Percentiles rank a stretch among this genome's conserved stretches.
Conservation (phyloP, 2,888 invertebrate genomes). For the Caenorhabditis plicata region DNA sequence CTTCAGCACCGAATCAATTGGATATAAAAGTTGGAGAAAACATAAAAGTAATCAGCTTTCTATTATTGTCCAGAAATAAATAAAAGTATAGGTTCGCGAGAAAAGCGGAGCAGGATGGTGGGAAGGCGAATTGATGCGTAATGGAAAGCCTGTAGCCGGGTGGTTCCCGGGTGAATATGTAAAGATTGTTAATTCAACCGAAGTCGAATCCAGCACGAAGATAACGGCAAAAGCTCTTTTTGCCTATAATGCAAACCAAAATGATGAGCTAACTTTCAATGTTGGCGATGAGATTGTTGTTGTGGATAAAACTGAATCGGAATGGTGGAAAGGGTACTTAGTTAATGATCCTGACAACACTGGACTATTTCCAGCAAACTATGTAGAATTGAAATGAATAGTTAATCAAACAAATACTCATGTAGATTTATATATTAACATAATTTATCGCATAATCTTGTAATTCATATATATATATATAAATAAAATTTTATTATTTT, state of each 20-base stretch:
- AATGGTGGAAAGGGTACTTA: conserved; percentile 63
- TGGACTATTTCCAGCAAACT: conserved; percentile 63
- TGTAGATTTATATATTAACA: neutral
- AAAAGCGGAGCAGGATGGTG: conserved; percentile 98
- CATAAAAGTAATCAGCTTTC: conserved; percentile 16
- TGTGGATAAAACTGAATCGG: conserved; percentile 35
- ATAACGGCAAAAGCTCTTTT: conserved; percentile 48
- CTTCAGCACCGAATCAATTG: conserved; percentile 86
- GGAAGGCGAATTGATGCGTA: conserved; percentile 86
- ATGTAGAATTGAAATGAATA: conserved; percentile 50
- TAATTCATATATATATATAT: neutral
- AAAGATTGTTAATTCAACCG: conserved; percentile 71
- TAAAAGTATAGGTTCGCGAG: conserved; percentile 94
- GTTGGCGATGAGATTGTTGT: conserved; percentile 35
- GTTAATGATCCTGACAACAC: conserved; percentile 15
- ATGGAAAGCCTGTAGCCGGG: conserved; percentile 78
- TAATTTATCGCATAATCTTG: conserved; percentile 1
- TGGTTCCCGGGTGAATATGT: conserved; percentile 99
- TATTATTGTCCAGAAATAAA: too few species aligned
- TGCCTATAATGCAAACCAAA: conserved; percentile 62
- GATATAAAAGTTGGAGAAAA: conserved; percentile 86
- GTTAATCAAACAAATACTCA: neutral
- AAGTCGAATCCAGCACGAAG: neutral
- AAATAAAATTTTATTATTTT: neutral
- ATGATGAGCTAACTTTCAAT: conserved; percentile 59